Conservation (phyloP, 2,888 invertebrate genomes). For the Nomada hirtipes region DNA sequence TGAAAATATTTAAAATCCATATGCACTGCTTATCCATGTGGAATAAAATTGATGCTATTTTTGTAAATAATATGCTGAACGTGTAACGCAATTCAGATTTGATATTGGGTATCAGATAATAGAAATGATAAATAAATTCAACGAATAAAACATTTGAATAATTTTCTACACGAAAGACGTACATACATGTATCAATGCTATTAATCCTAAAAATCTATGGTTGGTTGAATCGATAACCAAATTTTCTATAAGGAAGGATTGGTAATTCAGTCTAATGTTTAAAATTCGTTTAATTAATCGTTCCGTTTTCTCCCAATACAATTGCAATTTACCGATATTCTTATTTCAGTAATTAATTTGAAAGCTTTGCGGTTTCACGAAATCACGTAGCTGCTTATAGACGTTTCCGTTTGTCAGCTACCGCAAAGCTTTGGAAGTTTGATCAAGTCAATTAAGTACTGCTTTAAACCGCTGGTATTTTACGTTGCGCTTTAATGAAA, state of each 20-base stretch:
- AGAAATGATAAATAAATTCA: neutral
- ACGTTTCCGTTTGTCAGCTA: slow-evolving; percentile 15
- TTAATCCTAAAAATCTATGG: too few species aligned
- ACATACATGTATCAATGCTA: too few species aligned
- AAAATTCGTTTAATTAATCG: neutral
- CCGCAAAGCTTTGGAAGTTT: slow-evolving; percentile 22
- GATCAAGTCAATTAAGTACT: slow-evolving; percentile 44
- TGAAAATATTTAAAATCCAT: too few species aligned
- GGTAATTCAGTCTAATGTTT: too few species aligned
- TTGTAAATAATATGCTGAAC: neutral
- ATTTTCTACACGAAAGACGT: too few species aligned
- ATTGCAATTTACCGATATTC: neutral
- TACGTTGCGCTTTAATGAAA: slow-evolving; percentile 39
- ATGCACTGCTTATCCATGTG: too few species aligned
- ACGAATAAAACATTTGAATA: too few species aligned
- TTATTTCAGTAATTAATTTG: slow-evolving; percentile 16
- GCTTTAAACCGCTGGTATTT: slow-evolving; percentile 22
- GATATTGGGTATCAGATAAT: neutral
- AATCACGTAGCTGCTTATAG: slow-evolving; percentile 29
- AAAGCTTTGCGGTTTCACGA: neutral
- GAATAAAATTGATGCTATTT: neutral
- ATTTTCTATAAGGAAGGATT: too few species aligned
- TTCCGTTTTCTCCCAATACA: neutral
- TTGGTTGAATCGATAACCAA: too few species aligned
- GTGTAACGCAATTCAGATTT: neutral